Evolutionary conservation across 2,797 vertebrate species (phyloP).

Genomic region (Sebastiscus albofasciatus): DNA sequence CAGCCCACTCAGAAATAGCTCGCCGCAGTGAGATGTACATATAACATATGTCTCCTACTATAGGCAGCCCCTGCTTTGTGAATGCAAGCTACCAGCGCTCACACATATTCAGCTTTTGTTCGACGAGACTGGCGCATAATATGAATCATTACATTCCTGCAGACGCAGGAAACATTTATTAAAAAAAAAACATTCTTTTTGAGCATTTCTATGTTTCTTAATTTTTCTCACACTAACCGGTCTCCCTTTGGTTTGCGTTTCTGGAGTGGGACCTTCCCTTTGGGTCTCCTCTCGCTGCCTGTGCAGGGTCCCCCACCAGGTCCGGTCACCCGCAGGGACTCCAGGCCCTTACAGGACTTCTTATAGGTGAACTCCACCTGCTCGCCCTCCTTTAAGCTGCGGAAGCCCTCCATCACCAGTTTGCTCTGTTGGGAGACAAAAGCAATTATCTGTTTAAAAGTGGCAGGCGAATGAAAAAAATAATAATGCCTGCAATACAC

Average conservation of each 20-base stretch:
- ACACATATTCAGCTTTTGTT: background rate
- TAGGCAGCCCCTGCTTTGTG: background rate
- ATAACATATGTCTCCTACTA: conserved; percentile 37
- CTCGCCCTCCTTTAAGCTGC: conserved; percentile 97
- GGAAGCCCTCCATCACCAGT: conserved; percentile 98
- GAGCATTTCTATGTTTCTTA: background rate
- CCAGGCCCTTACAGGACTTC: conserved; percentile 95
- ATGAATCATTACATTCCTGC: background rate
- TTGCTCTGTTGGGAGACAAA: conserved; percentile 88
- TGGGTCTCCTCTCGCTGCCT: conserved; percentile 94
- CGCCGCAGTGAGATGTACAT: conserved; percentile 39
- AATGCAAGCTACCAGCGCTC: background rate
- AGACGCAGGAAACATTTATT: background rate
- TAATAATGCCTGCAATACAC: conserved; percentile 4
- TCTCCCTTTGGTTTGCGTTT: conserved; percentile 97
- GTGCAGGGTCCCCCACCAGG: conserved; percentile 93
- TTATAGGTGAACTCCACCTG: conserved; percentile 97
- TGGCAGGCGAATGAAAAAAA: background rate
- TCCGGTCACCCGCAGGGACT: conserved; percentile 93
- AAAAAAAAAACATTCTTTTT: background rate
- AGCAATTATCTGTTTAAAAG: conserved; percentile 33
- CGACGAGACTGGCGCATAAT: background rate
- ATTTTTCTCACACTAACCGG: conserved; percentile 81
- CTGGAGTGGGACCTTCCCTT: conserved; percentile 91
- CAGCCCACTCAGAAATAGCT: conserved; percentile 66